phyloP scores from a whole-genome alignment of 2,113 vertebrate species.

The Antechinus stuartii region DNA sequence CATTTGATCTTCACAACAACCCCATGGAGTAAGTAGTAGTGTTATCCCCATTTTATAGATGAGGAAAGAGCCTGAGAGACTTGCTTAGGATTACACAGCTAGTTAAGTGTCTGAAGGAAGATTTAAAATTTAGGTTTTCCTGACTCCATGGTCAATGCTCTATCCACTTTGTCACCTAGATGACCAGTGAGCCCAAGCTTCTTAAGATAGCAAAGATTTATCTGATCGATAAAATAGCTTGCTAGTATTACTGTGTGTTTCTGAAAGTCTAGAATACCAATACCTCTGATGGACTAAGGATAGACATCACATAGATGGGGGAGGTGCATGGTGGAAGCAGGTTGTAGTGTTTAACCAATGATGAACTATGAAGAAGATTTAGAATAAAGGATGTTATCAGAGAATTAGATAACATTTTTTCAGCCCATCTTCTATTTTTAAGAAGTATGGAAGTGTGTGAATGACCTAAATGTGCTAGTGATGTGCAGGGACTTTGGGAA shows the following conservation, averaged over 20 bases:
- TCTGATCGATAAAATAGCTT: background rate
- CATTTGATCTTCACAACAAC: background rate
- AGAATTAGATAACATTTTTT: background rate
- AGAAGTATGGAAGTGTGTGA: background rate
- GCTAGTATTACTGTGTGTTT: background rate
- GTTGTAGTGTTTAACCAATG: background rate
- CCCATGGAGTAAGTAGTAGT: background rate
- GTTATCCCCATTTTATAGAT: background rate
- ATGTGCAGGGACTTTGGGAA: background rate
- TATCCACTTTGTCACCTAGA: background rate
- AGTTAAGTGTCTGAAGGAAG: background rate
- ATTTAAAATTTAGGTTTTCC: background rate
- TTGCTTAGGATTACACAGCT: background rate
- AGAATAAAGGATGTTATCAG: background rate
- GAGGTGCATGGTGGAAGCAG: background rate
- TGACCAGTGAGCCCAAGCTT: background rate
- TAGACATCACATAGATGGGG: background rate
- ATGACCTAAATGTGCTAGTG: background rate
- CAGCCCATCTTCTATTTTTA: background rate
- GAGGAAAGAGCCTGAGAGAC: background rate
- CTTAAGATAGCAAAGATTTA: background rate
- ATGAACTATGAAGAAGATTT: background rate
- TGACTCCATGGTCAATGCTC: background rate
- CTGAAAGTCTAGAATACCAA: background rate
- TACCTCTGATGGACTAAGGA: background rate